Conservation (phyloP, 2,888 invertebrate species). For the Conops quadrifasciatus region DNA sequence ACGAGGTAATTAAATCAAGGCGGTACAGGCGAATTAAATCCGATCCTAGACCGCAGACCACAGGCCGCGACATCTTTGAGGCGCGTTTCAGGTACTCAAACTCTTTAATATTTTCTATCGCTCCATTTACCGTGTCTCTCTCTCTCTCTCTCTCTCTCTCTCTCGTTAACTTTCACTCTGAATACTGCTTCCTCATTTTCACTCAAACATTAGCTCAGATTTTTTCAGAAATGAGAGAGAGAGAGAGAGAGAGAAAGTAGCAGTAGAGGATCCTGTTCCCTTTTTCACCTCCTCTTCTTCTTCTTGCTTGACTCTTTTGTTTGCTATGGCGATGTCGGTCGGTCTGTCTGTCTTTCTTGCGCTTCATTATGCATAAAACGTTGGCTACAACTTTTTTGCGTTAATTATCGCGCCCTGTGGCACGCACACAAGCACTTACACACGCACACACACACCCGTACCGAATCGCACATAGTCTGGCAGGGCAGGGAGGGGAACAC, state of each 20-base stretch:
- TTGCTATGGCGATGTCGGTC: background rate
- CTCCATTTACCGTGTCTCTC: too few species aligned
- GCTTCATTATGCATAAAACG: background rate
- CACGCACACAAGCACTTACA: conserved; percentile 4
- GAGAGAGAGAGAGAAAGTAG: too few species aligned
- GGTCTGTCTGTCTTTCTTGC: background rate
- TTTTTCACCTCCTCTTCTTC: background rate
- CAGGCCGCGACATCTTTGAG: background rate
- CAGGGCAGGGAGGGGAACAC: conserved; percentile 10
- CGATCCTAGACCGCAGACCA: background rate
- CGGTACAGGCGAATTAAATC: too few species aligned
- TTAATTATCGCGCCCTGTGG: conserved; percentile 14
- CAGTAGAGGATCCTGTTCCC: too few species aligned
- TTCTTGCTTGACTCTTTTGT: background rate
- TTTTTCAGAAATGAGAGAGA: too few species aligned
- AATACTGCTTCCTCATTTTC: too few species aligned
- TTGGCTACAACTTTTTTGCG: background rate
- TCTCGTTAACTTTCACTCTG: too few species aligned
- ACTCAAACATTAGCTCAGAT: too few species aligned
- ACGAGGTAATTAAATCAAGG: background rate
- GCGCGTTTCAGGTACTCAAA: background rate
- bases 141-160: too few species aligned
- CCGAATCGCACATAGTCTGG: background rate
- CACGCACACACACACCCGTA: conserved; percentile 9
- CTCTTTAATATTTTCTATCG: background rate